These are phyloP conservation scores for Motacilla alba DNA, from an alignment of 2,113 vertebrate species.

Conservation along the genomic window DNA sequence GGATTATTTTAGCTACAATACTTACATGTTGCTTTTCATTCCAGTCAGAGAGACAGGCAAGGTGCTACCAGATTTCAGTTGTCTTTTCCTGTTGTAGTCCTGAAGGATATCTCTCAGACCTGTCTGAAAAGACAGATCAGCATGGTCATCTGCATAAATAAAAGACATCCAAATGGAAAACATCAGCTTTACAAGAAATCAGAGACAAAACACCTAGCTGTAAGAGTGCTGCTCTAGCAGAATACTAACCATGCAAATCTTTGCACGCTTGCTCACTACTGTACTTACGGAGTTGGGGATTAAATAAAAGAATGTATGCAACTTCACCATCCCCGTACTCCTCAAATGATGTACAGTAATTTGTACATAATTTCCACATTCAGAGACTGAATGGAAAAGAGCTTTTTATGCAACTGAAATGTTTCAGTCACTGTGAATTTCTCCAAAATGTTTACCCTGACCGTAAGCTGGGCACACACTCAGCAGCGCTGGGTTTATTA, in stretches of 20 bases:
- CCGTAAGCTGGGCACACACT: accelerated
- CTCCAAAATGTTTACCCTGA: background rate
- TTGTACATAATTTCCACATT: background rate
- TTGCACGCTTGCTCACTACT: background rate
- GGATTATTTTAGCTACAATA: background rate
- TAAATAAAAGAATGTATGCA: background rate
- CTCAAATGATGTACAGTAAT: background rate
- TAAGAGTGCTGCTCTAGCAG: background rate
- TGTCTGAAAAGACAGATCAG: slow-evolving; percentile 12
- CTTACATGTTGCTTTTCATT: slow-evolving; percentile 57
- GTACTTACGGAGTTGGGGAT: accelerated
- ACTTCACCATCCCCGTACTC: background rate
- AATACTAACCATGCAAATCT: background rate
- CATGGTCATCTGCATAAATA: slow-evolving; percentile 25
- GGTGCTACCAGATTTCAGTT: background rate
- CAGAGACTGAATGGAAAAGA: background rate
- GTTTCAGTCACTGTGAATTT: background rate
- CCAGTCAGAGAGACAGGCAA: background rate
- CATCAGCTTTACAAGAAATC: background rate
- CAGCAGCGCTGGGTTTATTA: background rate
- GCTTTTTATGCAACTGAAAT: background rate
- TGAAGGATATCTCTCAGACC: background rate
- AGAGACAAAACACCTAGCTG: accelerated
- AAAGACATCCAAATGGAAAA: background rate
- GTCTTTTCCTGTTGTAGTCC: background rate